Conservation (phyloP, 30 jellyfish, hydroid and myxozoan genomes). For the Aurelia aurita complex sp. Pacific region DNA sequence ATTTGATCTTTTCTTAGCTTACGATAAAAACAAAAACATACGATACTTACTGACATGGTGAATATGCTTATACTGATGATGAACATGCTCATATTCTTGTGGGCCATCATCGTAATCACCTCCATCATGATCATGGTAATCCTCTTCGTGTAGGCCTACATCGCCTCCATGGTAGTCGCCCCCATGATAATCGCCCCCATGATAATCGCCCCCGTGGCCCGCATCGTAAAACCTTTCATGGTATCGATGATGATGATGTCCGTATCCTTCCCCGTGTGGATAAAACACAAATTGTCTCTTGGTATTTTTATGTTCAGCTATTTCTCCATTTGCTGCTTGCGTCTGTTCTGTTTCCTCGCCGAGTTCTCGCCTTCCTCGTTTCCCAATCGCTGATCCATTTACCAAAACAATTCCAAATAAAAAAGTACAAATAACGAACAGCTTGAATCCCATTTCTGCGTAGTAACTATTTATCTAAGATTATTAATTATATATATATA, state of each 20-base stretch:
- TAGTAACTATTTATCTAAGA: neutral
- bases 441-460: conserved; percentile 17
- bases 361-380: conserved; percentile 16
- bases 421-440: neutral
- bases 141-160: conserved; percentile 47
- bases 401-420: neutral
- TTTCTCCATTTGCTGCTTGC: conserved; percentile 4
- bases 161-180: conserved; percentile 13
- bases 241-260: conserved; percentile 60
- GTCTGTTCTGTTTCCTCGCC: neutral
- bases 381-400: conserved; percentile 30
- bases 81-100: conserved; percentile 68
- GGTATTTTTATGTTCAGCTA: conserved; percentile 30
- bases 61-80: conserved; percentile 83
- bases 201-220: conserved; percentile 14
- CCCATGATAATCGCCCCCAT: conserved; percentile 16
- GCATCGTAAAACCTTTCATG: conserved; percentile 12
- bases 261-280: conserved; percentile 80
- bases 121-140: conserved; percentile 42
- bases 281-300: conserved; percentile 87
- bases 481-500: too few relatives aligned
- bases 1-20: too few relatives aligned
- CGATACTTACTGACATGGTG: conserved; percentile 78
- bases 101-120: conserved; percentile 53
- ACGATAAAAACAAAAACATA: too few relatives aligned